phyloP scores from a whole-genome alignment of 1,140 invertebrate species.

The Apis cerana region DNA sequence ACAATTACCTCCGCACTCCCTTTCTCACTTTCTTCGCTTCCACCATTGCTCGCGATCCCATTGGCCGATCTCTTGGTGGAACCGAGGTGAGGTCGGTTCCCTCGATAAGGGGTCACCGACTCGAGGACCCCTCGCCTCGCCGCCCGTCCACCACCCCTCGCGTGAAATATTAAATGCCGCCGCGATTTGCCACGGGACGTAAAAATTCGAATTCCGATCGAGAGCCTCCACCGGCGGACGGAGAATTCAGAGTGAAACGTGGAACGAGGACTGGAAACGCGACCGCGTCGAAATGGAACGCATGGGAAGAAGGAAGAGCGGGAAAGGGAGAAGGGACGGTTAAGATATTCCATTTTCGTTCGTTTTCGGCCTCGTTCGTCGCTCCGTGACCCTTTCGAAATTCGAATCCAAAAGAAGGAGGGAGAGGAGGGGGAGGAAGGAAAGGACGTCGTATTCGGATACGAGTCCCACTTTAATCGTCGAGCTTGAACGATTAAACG shows the following conservation, averaged over 20 bases:
- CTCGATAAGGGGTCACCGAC: constrained; percentile 60
- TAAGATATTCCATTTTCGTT: constrained; percentile 26
- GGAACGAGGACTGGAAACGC: neutral
- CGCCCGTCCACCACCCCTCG: neutral
- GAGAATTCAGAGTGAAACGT: neutral
- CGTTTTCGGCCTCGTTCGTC: neutral
- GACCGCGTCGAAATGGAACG: too few species aligned
- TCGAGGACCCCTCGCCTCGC: constrained; percentile 7
- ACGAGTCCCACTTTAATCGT: constrained; percentile 48
- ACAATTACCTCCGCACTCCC: constrained; percentile 53
- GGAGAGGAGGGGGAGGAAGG: too few species aligned
- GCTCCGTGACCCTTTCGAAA: neutral
- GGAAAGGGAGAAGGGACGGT: neutral
- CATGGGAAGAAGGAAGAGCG: neutral
- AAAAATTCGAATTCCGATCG: constrained; percentile 22
- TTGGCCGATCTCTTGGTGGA: constrained; percentile 42
- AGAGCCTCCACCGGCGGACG: neutral
- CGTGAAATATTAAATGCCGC: constrained; percentile 17
- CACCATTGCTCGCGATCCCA: constrained; percentile 14
- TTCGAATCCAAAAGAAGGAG: neutral
- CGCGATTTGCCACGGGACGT: neutral
- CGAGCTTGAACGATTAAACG: constrained; percentile 51
- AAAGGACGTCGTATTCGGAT: neutral
- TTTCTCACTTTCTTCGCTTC: constrained; percentile 49
- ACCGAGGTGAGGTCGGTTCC: constrained; percentile 43